Percentiles rank a stretch among this genome's conserved stretches.
These are phyloP conservation scores for Varanus salvator DNA, from an alignment of 2,113 vertebrate genomes.

Conservation along the genomic window DNA sequence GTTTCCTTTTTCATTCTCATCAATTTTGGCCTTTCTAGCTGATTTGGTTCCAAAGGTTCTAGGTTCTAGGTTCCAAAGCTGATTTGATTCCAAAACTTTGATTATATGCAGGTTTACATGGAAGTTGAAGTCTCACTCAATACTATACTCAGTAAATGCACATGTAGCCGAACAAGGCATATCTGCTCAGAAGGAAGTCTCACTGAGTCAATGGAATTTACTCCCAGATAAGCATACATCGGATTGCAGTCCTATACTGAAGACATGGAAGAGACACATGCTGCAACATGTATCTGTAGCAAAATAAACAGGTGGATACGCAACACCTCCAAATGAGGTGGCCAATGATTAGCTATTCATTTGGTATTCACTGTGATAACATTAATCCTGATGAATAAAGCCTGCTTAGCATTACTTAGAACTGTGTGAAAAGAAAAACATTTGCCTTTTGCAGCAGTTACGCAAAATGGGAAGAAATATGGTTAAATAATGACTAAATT, in stretches of 20 bases:
- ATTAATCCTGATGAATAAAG: constrained; percentile 57
- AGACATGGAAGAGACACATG: constrained; percentile 62
- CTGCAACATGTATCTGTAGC: constrained; percentile 56
- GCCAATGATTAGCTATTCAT: constrained; percentile 64
- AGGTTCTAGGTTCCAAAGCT: constrained; percentile 20
- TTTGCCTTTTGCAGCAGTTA: constrained; percentile 42
- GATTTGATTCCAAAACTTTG: neutral
- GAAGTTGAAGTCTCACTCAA: neutral
- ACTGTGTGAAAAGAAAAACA: constrained; percentile 27
- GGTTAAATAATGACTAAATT: neutral
- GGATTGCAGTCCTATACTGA: constrained; percentile 23
- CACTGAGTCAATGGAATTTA: too few species aligned
- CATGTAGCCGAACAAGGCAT: too few species aligned
- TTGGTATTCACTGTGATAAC: constrained; percentile 49
- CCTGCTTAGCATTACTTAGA: constrained; percentile 39
- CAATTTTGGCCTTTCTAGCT: constrained; percentile 40
- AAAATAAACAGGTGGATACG: constrained; percentile 70
- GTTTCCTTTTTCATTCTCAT: constrained; percentile 21
- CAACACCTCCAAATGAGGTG: constrained; percentile 58
- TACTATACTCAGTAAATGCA: too few species aligned
- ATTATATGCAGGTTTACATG: neutral
- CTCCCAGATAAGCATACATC: neutral
- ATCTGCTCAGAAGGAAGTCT: too few species aligned
- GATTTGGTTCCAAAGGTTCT: constrained; percentile 1
- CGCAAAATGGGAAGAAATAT: constrained; percentile 33